phyloP scores from a whole-genome alignment of 2,797 vertebrate genomes.

The Pseudochaenichthys georgianus region DNA sequence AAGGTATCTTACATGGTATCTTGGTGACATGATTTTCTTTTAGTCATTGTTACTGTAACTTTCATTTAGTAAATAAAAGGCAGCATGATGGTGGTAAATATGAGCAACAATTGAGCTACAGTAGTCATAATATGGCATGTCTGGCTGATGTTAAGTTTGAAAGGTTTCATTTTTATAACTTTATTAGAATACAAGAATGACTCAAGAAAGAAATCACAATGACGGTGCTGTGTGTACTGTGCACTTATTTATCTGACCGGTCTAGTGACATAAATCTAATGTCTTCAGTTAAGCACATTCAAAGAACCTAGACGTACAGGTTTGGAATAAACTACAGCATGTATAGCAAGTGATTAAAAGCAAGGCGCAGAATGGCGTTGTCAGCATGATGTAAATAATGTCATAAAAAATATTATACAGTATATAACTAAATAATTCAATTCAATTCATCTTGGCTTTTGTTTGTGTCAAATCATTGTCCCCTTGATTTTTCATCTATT shows the following conservation, averaged over 20 bases:
- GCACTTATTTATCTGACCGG: background rate
- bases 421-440: background rate
- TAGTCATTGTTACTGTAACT: slow-evolving; percentile 3
- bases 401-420: background rate
- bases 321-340: background rate
- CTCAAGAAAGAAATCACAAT: background rate
- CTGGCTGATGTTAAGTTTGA: background rate
- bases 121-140: background rate
- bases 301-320: background rate
- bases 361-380: background rate
- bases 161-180: background rate
- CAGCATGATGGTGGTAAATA: background rate
- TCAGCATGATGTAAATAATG: slow-evolving; percentile 2
- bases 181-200: background rate
- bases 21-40: background rate
- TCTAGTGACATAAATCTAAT: background rate
- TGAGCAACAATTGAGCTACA: background rate
- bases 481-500: slow-evolving; percentile 15
- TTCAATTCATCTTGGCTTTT: background rate
- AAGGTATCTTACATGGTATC: background rate
- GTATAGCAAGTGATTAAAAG: background rate
- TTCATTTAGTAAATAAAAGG: background rate
- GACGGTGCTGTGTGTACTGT: background rate
- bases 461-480: background rate
- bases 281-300: slow-evolving; percentile 7